These are phyloP conservation scores for Noctua fimbriata DNA, from an alignment of 2,888 invertebrate genomes.

Conservation along the genomic window DNA sequence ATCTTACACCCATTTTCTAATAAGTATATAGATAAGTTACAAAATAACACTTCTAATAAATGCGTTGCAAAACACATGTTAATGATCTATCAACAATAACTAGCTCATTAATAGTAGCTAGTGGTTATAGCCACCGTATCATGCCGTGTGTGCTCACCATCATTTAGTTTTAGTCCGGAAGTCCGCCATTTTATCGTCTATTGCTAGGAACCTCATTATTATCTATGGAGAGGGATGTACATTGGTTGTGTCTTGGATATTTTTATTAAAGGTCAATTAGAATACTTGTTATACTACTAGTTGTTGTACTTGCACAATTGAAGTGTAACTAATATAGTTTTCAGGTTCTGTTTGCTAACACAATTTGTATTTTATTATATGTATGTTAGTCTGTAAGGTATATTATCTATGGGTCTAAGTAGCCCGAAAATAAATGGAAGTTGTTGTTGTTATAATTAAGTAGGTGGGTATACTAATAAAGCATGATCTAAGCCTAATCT, in stretches of 20 bases:
- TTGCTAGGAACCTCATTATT: conserved; percentile 40
- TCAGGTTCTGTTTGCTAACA: no score
- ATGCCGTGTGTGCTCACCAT: conserved; percentile 42
- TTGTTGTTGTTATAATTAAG: not conserved
- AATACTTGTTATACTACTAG: no score
- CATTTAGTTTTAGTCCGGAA: conserved; percentile 47
- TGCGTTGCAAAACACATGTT: conserved; percentile 16
- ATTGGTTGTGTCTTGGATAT: conserved; percentile 4
- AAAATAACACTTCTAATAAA: not conserved
- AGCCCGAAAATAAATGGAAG: no score
- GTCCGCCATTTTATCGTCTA: conserved; percentile 41
- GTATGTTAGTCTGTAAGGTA: no score
- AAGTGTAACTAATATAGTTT: no score
- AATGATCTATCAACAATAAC: conserved; percentile 22
- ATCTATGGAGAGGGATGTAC: conserved; percentile 42
- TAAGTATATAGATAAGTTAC: no score
- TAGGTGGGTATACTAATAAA: not conserved
- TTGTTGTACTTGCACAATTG: no score
- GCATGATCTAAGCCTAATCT: not conserved
- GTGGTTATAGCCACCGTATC: conserved; percentile 26
- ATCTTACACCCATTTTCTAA: not conserved
- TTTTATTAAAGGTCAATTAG: conserved; percentile 2
- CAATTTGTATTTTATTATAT: no score
- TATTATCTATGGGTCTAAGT: no score
- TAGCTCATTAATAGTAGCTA: conserved; percentile 20